These are phyloP conservation scores for Ceratina australensis DNA, from an alignment of 1,140 invertebrate species.

Conservation along the genomic window DNA sequence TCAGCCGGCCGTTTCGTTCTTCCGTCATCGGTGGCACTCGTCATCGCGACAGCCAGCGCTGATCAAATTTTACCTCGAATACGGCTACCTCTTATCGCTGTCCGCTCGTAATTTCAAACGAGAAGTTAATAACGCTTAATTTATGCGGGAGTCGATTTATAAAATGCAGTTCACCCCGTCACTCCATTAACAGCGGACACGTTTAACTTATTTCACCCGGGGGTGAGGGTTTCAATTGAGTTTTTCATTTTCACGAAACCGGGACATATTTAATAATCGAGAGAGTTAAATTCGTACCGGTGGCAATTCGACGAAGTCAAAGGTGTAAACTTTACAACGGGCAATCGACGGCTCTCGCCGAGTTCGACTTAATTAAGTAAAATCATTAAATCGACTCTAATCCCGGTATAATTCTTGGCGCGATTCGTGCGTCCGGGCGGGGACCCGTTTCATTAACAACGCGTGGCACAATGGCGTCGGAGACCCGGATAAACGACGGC, in stretches of 20 bases:
- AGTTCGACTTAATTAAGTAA: slow-evolving; percentile 39
- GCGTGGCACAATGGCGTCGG: slow-evolving; percentile 41
- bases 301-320: neutral
- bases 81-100: no score
- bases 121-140: no score
- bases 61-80: neutral
- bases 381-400: slow-evolving; percentile 59
- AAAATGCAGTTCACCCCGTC: no score
- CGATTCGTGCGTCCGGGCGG: slow-evolving; percentile 17
- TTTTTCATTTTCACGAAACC: no score
- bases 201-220: no score
- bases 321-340: slow-evolving; percentile 34
- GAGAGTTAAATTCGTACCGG: neutral
- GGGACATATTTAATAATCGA: no score
- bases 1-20: neutral
- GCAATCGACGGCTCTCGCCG: slow-evolving; percentile 27
- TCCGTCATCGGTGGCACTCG: neutral
- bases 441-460: slow-evolving; percentile 64
- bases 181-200: no score
- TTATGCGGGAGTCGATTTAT: no score
- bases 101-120: no score
- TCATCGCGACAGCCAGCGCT: neutral
- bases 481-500: slow-evolving; percentile 66
- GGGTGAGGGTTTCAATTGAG: no score
- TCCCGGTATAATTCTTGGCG: slow-evolving; percentile 60